phyloP scores from a whole-genome alignment of 2,888 invertebrate species.

The Campoplex nolae region DNA sequence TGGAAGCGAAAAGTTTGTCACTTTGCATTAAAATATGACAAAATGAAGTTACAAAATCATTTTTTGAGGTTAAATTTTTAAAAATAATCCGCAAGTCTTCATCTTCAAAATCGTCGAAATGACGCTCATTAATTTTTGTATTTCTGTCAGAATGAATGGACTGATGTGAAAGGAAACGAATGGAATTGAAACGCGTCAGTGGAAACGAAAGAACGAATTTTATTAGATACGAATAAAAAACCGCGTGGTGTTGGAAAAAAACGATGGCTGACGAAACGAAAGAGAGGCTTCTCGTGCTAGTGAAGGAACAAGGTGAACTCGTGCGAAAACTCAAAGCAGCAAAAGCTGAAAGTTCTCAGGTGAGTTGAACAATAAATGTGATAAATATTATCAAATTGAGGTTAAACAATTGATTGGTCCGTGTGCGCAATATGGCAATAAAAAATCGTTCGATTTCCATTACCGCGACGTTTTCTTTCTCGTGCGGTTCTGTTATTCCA shows the following conservation, averaged over 20 bases:
- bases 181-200: conserved; percentile 66
- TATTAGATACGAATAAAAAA: conserved; percentile 29
- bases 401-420: neutral
- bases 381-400: neutral
- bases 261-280: conserved; percentile 84
- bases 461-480: conserved; percentile 4
- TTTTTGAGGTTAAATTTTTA: no score
- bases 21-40: neutral
- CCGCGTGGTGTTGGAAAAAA: conserved; percentile 67
- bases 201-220: conserved; percentile 15
- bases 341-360: conserved; percentile 92
- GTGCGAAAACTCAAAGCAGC: conserved; percentile 93
- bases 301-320: conserved; percentile 91
- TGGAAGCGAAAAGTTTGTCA: neutral
- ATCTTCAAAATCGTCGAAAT: neutral
- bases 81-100: no score
- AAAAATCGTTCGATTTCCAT: neutral
- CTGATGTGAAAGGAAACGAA: conserved; percentile 61
- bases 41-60: neutral
- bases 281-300: conserved; percentile 86
- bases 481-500: conserved; percentile 17
- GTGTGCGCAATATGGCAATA: conserved; percentile 43
- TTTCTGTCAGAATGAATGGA: conserved; percentile 2
- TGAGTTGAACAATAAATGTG: conserved; percentile 80
- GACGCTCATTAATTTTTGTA: neutral